Conservation (phyloP, 2,797 vertebrate species). For the Macroramphosus scolopax region DNA sequence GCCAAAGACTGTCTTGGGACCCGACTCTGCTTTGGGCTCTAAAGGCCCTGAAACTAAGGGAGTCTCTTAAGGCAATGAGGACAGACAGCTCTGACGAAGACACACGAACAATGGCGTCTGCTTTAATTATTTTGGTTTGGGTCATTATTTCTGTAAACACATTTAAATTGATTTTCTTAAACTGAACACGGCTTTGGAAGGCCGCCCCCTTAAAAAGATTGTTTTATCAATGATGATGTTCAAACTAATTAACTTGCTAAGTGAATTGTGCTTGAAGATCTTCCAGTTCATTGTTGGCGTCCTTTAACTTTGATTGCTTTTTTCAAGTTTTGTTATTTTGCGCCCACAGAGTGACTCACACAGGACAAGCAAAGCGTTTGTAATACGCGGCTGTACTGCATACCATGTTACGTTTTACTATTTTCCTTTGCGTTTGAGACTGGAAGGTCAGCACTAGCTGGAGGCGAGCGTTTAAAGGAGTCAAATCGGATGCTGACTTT, state of each 20-base stretch:
- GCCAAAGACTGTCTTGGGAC: slow-evolving; percentile 46
- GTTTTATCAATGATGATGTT: too few relatives aligned
- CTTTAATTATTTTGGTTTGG: slow-evolving; percentile 7
- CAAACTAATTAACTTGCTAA: not conserved
- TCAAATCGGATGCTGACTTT: slow-evolving; percentile 13
- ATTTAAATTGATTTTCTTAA: too few relatives aligned
- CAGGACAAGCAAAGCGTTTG: too few relatives aligned
- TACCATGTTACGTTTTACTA: too few relatives aligned
- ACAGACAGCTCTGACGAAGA: slow-evolving; percentile 4
- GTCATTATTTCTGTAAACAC: not conserved
- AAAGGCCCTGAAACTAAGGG: slow-evolving; percentile 21
- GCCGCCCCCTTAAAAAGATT: too few relatives aligned
- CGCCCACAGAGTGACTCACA: not conserved
- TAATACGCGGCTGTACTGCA: too few relatives aligned
- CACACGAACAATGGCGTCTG: slow-evolving; percentile 2
- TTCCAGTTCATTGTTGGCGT: not conserved
- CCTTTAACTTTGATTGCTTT: too few relatives aligned
- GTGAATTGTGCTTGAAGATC: not conserved
- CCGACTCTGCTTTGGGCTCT: slow-evolving; percentile 22
- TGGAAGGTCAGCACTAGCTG: too few relatives aligned
- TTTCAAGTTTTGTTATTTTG: too few relatives aligned
- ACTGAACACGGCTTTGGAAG: too few relatives aligned
- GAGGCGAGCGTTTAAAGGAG: too few relatives aligned
- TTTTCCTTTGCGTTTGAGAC: too few relatives aligned
- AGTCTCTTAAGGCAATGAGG: slow-evolving; percentile 19